Conservation (phyloP, 2,113 vertebrate genomes). For the Lepidothrix coronata region DNA sequence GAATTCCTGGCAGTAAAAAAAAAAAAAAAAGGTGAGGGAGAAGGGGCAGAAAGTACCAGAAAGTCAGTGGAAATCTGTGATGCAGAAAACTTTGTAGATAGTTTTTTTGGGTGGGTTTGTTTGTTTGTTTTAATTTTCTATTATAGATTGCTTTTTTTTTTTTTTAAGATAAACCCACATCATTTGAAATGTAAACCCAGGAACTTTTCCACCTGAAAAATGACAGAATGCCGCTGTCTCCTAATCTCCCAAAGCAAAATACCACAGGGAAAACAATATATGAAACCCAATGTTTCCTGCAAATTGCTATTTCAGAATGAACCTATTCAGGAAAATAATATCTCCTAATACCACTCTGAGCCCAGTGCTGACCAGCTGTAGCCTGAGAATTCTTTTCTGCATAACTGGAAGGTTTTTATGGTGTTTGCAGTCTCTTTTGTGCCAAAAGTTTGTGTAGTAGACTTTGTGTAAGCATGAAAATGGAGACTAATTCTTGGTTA, state of each 20-base stretch:
- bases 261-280: too few relatives aligned
- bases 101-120: not conserved
- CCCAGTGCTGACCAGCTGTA: not conserved
- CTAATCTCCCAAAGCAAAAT: not conserved
- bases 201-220: not conserved
- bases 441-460: not conserved
- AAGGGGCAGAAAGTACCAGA: not conserved
- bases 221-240: not conserved
- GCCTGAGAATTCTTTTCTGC: not conserved
- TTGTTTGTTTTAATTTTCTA: not conserved
- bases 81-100: not conserved
- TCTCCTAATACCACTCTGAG: not conserved
- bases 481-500: not conserved
- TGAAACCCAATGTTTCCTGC: not conserved
- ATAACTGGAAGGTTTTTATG: not conserved
- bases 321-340: not conserved
- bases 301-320: not conserved
- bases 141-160: not conserved
- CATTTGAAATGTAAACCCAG: not conserved
- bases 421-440: not conserved
- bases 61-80: not conserved
- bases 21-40: not conserved
- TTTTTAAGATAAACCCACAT: not conserved
- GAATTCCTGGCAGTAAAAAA: not conserved
- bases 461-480: not conserved